Base-by-base conservation (phyloP, 2,797 vertebrate genomes). In the Anguilla anguilla region DNA sequence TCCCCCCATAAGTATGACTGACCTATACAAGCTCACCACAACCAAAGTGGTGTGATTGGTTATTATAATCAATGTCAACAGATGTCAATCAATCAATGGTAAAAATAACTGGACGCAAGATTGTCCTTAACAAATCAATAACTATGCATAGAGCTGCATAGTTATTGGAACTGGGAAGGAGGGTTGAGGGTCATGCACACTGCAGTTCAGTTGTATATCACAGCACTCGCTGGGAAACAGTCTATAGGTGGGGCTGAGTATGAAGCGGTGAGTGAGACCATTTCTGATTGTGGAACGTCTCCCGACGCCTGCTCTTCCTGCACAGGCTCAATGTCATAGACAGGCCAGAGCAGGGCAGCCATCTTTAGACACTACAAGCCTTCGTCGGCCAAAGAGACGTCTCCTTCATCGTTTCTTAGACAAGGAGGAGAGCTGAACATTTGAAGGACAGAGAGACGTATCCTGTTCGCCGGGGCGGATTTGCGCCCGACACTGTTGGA, bases 201-300 rank as follows among this genome's bases (percentile, higher is more conserved):
- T 88, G 85, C 10, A 86, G 81, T 86, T 89, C 55, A 83, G 74
- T 55, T 72, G 88, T 59, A 86, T 82, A 84, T 43, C 86, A 89
- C 69, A 67, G 61, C 87, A 88, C 79, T 92, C 51, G 91, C 90
- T 91, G 87, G 89, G 88, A 19, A 90, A 94, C 94, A 91, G 89
- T 74, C 88, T 90, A 91, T 93, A 92, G 93, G 93, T 93, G 57
- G 28, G 88, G 94, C 93, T 93, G 95, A 95, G 95, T 96, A 97
- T 96, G 95, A 95, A 96, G 96, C 95, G 96, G 96, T 96, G 96
- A 95, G 96, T 95, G 95, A 97, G 95, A 96, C 95, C 94, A 92
- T 90, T 77, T 86, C 55, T 55, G 49, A 88, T 72, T 83, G 17
- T 6, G 49, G 57, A 59, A 59, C 86, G 43, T 69, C 19, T 15